Evolutionary conservation across 1,140 invertebrate genomes (phyloP).

Genomic region (Teleopsis dalmanni): DNA sequence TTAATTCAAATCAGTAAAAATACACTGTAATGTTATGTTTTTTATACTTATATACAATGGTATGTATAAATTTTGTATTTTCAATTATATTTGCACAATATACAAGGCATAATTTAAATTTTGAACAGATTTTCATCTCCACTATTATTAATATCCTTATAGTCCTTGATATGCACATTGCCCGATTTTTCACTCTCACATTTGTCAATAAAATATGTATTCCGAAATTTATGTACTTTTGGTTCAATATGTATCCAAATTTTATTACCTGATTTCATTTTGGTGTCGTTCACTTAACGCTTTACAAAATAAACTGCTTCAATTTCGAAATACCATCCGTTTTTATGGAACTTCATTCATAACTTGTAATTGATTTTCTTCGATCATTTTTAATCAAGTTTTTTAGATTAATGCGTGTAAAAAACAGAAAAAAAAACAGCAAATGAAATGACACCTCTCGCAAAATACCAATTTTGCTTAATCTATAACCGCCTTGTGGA

Average conservation of each 20-base stretch:
- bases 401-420: no score
- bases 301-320: conserved; percentile 26
- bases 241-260: not conserved
- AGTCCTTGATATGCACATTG: no score
- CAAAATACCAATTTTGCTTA: no score
- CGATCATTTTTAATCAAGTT: conserved; percentile 5
- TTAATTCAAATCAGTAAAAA: not conserved
- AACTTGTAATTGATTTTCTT: not conserved
- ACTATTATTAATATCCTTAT: no score
- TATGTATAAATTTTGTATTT: not conserved
- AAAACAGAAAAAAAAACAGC: no score
- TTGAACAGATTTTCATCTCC: no score
- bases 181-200: no score
- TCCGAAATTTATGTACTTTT: not conserved
- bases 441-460: no score
- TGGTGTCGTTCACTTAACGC: conserved; percentile 20
- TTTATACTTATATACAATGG: not conserved
- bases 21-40: not conserved
- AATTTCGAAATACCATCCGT: conserved; percentile 5
- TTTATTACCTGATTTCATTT: conserved; percentile 32
- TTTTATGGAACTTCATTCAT: conserved; percentile 6
- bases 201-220: no score
- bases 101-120: no score
- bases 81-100: not conserved
- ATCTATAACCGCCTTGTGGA: no score